A percentile compares a stretch with the other conserved stretches of the same genome.
Evolutionary conservation across 53 echinoderm and acorn worm species (phyloP).

Genomic region (Stichopus horrens): DNA sequence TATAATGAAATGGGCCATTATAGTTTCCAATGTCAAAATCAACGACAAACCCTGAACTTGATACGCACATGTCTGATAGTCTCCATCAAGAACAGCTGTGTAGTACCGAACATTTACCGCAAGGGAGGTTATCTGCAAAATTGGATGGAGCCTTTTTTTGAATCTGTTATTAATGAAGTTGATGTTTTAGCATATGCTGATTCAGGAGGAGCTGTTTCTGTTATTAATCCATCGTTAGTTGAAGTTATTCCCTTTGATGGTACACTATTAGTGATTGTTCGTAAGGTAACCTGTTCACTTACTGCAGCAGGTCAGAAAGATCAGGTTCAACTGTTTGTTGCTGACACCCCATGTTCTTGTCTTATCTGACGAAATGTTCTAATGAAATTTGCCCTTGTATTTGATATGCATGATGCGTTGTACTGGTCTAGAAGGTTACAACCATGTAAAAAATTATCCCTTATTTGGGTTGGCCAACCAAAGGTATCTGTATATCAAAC

Average conservation of each 20-base stretch:
- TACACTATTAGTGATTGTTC: background rate
- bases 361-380: background rate
- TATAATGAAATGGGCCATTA: background rate
- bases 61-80: background rate
- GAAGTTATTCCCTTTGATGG: no score
- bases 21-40: constrained; percentile 1
- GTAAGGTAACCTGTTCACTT: background rate
- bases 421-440: background rate
- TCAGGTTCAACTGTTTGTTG: background rate
- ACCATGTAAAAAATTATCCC: background rate
- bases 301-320: background rate
- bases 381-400: background rate
- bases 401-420: background rate
- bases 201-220: background rate
- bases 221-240: constrained; percentile 25
- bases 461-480: constrained; percentile 3
- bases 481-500: no score
- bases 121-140: background rate
- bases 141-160: constrained; percentile 26
- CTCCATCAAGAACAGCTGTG: background rate
- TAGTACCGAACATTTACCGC: no score
- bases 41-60: background rate
- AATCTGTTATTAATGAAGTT: background rate
- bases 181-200: constrained; percentile 6
- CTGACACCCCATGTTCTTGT: constrained; percentile 9